A percentile compares a stretch with the other conserved stretches of the same genome.
phyloP scores from a whole-genome alignment of 2,888 invertebrate species.

The Drosophila buzzatii region DNA sequence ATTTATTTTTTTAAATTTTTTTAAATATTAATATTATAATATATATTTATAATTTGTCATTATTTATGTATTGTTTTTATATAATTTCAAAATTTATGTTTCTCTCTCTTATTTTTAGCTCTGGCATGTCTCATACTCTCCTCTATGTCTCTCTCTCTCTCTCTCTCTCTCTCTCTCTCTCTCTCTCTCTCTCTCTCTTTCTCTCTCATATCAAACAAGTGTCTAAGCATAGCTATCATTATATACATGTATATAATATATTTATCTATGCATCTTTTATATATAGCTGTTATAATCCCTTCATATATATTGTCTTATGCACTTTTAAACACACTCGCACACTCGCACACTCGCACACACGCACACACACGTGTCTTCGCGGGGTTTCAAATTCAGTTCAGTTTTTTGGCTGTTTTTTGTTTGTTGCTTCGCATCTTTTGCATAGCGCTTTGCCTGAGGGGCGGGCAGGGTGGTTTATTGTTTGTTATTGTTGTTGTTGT shows the following conservation, averaged over 20 bases:
- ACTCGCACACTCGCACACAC: conserved; percentile 33
- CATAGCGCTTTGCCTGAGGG: conserved; percentile 19
- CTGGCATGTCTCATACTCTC: no score
- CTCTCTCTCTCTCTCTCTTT: not conserved
- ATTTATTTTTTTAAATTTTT: no score
- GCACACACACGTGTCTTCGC: conserved; percentile 34
- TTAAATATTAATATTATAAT: no score
- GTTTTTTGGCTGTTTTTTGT: no score
- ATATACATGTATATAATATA: not conserved
- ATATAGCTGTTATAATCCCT: conserved; percentile 12
- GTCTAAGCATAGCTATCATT: not conserved
- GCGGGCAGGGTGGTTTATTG: conserved; percentile 66
- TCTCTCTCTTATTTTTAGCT: no score
- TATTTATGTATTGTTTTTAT: no score
- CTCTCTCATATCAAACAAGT: conserved; percentile 13
- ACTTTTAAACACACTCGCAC: conserved; percentile 35
- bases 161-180: not conserved
- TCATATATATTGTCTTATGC: conserved; percentile 19
- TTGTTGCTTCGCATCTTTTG: conserved; percentile 30
- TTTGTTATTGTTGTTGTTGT: conserved; percentile 38
- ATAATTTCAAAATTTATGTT: no score
- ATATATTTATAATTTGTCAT: no score
- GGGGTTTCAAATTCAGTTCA: conserved; percentile 59
- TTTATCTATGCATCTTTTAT: not conserved
- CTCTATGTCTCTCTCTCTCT: no score